Evolutionary conservation across 2,888 invertebrate genomes (phyloP).

Genomic region (Meteorus cinctellus): DNA sequence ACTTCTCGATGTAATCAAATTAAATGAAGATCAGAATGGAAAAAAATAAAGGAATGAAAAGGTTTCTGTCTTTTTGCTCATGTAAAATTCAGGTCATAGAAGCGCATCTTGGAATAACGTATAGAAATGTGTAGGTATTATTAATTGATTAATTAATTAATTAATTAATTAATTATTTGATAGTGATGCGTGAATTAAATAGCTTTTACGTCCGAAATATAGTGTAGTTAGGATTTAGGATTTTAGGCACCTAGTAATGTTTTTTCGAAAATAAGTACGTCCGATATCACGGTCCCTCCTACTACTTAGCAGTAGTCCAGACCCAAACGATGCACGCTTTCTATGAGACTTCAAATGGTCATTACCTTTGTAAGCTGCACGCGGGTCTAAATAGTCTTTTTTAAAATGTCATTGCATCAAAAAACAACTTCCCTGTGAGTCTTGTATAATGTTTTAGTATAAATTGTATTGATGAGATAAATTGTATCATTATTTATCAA

Average conservation of each 20-base stretch:
- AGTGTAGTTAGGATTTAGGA: slow-evolving; percentile 8
- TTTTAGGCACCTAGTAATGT: slow-evolving; percentile 28
- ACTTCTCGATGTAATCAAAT: slow-evolving; percentile 29
- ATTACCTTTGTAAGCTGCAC: slow-evolving; percentile 67
- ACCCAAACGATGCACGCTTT: slow-evolving; percentile 70
- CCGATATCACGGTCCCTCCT: slow-evolving; percentile 75
- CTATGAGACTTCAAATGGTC: slow-evolving; percentile 55
- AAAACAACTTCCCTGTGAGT: slow-evolving; percentile 31
- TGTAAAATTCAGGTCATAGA: slow-evolving; percentile 21
- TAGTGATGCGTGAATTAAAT: slow-evolving; percentile 17
- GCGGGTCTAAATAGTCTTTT: slow-evolving; percentile 71
- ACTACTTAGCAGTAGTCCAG: slow-evolving; percentile 73
- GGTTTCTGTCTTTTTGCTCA: slow-evolving; percentile 33
- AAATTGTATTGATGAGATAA: background rate
- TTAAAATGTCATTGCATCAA: slow-evolving; percentile 40
- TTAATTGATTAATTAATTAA: background rate
- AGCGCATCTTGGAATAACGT: background rate
- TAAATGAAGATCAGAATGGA: background rate
- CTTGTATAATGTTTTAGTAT: background rate
- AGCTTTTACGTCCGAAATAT: slow-evolving; percentile 34
- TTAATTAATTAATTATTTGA: background rate
- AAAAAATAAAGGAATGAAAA: background rate
- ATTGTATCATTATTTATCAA: background rate
- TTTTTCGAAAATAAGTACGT: slow-evolving; percentile 67
- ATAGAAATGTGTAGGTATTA: background rate